phyloP scores from a whole-genome alignment of 2,113 vertebrate species.

The Spea bombifrons region DNA sequence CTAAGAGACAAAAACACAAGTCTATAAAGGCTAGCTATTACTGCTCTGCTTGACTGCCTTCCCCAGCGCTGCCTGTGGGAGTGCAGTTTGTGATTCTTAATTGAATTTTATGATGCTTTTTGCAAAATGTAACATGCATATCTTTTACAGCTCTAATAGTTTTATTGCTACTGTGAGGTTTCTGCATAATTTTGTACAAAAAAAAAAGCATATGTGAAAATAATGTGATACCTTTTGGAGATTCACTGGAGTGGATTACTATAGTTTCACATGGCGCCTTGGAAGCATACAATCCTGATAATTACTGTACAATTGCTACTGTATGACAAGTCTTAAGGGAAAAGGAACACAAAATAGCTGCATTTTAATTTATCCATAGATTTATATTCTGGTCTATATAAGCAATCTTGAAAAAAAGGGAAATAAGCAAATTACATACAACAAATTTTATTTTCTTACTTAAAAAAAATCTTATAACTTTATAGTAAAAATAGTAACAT shows the following conservation, averaged over 20 bases:
- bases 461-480: too few species aligned
- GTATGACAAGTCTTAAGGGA: too few species aligned
- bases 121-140: slow-evolving; percentile 58
- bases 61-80: slow-evolving; percentile 51
- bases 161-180: slow-evolving; percentile 57
- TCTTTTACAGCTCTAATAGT: slow-evolving; percentile 55
- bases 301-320: slow-evolving; percentile 47
- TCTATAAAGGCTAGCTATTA: slow-evolving; percentile 11
- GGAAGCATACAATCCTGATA: slow-evolving; percentile 50
- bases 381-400: too few species aligned
- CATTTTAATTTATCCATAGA: too few species aligned
- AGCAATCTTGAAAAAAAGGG: too few species aligned
- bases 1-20: background rate
- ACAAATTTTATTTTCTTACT: too few species aligned
- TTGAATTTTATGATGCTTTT: slow-evolving; percentile 57
- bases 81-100: slow-evolving; percentile 48
- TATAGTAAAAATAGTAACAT: too few species aligned
- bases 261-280: slow-evolving; percentile 51
- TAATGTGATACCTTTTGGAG: slow-evolving; percentile 50
- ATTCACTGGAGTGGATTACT: slow-evolving; percentile 52
- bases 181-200: slow-evolving; percentile 43
- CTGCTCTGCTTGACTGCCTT: slow-evolving; percentile 43
- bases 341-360: too few species aligned
- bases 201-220: slow-evolving; percentile 41
- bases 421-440: too few species aligned